Base-by-base conservation (phyloP, 2,888 invertebrate genomes). In the Drosophila quinaria region DNA sequence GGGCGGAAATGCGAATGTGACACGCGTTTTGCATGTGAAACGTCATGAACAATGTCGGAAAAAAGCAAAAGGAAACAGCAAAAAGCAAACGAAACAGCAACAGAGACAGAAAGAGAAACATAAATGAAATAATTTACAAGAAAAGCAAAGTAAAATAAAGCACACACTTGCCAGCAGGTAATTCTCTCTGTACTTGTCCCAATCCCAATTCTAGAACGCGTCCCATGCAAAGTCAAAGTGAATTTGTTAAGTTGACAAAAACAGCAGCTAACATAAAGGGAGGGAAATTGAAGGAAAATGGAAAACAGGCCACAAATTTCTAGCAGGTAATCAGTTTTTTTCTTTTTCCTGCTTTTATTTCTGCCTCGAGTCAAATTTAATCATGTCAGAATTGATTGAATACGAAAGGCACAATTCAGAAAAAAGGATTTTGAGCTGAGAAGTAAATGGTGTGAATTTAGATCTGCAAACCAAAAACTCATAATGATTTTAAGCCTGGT, bases 1-100 rank as follows among this genome's bases (percentile, higher is more conserved):
- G 80, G 79, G 59, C 89, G 89, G 80, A 90, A 90, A 83, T 83
- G 78, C 76, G 89, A 80, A 84, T 85, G 86, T 87, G 90, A 90
- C 90, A 89, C 90, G 90, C 89, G 88, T 87, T 90, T 89, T 87
- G 86, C 88, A 87, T 90, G 87, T 89, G 87, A 85, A 89, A 87
- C 85, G 87, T 89, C 85, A 87, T 65, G 89, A 85, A 87, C 81
- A 89, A 84, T 76, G 78, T 74, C 19, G 50, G 47, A 46, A 64
- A 64, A 60, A 64, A 33, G 22, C 4, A 33, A 19, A 19, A 31
- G 33, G 15, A n/a, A 46, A n/a, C 4, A 29, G 22, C n/a, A 37
- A 47, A 49, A 10, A n/a, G 39, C 25, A 8, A 54, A 31, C 25
- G 35, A 31, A 52, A 17, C 29, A 54, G 54, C 11, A 50, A 33